These are phyloP conservation scores for Echinarachnius parma DNA, from an alignment of 53 echinoderm and acorn worm genomes.

Conservation along the genomic window DNA sequence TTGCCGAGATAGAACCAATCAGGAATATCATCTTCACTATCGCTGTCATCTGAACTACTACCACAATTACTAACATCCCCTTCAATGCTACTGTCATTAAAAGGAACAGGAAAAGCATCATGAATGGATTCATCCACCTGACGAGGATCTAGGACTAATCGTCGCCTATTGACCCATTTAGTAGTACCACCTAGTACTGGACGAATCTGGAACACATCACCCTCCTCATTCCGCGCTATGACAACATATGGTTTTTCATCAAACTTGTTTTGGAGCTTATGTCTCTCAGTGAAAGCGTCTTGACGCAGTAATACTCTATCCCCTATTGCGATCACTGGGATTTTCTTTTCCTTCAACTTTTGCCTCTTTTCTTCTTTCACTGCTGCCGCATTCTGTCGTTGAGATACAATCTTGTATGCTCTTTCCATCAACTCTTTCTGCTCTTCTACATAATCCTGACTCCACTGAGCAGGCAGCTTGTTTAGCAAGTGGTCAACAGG, in stretches of 20 bases:
- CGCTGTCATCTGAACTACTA: not conserved
- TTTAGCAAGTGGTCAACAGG: constrained; percentile 46
- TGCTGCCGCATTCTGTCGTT: constrained; percentile 2
- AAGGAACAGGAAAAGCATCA: not conserved
- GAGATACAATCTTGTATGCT: constrained; percentile 12
- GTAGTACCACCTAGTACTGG: not conserved
- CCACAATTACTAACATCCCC: not conserved
- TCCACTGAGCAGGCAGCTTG: constrained; percentile 10
- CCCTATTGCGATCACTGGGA: not conserved
- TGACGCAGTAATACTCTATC: not conserved
- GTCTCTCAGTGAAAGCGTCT: constrained; percentile 17
- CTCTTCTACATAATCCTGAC: constrained; percentile 13
- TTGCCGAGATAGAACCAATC: not conserved
- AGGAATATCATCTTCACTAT: not conserved
- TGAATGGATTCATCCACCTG: constrained; percentile 1
- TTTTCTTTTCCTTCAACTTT: not conserved
- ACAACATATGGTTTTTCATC: constrained; percentile 1
- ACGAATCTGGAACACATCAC: constrained; percentile 3
- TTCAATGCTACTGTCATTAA: not conserved
- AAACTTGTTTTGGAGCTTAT: constrained; percentile 9
- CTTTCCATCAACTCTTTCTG: constrained; percentile 9
- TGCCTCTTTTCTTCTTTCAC: constrained; percentile 7
- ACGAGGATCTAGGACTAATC: constrained; percentile 9
- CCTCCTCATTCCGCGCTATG: not conserved
- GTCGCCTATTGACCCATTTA: constrained; percentile 9